Evolutionary conservation across 1,140 invertebrate species (phyloP).

Genomic region (Panagrolaimus sp.): DNA sequence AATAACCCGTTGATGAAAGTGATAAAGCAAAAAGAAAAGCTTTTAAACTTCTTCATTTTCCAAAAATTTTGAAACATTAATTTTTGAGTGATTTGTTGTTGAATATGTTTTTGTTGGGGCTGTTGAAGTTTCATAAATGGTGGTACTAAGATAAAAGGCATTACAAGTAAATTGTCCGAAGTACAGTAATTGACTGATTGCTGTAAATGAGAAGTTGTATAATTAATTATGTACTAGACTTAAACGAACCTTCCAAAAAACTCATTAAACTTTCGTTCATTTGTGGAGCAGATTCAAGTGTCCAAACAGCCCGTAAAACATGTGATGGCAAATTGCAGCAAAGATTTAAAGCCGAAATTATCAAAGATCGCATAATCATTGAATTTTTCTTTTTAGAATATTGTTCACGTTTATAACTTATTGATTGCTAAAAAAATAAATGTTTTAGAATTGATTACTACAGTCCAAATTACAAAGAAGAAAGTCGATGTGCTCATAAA

Average conservation of each 20-base stretch:
- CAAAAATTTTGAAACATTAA: constrained; percentile 4
- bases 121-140: constrained; percentile 50
- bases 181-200: constrained; percentile 48
- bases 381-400: constrained; percentile 41
- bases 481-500: too few relatives aligned
- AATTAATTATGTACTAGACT: constrained; percentile 11
- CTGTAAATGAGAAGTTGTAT: constrained; percentile 27
- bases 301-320: constrained; percentile 36
- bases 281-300: constrained; percentile 38
- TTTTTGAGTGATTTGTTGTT: constrained; percentile 5
- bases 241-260: constrained; percentile 33
- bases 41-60: not conserved
- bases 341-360: constrained; percentile 52
- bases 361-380: constrained; percentile 50
- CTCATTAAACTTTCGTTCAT: constrained; percentile 21
- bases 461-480: too few relatives aligned
- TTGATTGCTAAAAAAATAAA: constrained; percentile 36
- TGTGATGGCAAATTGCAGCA: constrained; percentile 52
- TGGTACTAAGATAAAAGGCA: constrained; percentile 49
- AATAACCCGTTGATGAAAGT: not conserved
- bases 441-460: too few relatives aligned
- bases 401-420: constrained; percentile 29
- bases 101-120: constrained; percentile 24
- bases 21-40: not conserved
- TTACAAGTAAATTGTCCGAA: constrained; percentile 54